Evolutionary conservation across 1,140 invertebrate species (phyloP).

Genomic region (Rhagoletis pomonella): DNA sequence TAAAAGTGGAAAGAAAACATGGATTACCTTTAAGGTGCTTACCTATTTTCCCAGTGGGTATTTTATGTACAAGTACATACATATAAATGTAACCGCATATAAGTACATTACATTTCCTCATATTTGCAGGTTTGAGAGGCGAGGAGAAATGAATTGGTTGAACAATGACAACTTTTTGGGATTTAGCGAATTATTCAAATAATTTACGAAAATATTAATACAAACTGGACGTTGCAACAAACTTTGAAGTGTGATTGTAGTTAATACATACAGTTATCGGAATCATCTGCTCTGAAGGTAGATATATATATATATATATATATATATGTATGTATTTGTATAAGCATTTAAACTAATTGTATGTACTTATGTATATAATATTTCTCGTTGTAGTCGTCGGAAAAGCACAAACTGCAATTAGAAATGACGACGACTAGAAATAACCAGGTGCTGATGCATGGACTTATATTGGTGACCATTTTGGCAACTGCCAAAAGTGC

Average conservation of each 20-base stretch:
- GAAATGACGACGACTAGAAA: conserved; percentile 50
- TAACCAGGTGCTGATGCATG: conserved; percentile 60
- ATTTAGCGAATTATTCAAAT: not conserved
- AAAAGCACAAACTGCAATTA: not conserved
- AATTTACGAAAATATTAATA: not conserved
- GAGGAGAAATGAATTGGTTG: not conserved
- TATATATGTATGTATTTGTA: too few species aligned
- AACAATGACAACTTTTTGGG: not conserved
- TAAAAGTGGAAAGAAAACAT: too few species aligned
- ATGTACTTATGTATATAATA: too few species aligned
- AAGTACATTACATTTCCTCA: not conserved
- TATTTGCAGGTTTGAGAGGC: not conserved
- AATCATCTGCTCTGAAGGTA: not conserved
- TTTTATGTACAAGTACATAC: too few species aligned
- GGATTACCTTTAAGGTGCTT: too few species aligned
- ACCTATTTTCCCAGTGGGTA: too few species aligned
- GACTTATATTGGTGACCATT: conserved; percentile 59
- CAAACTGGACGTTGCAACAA: not conserved
- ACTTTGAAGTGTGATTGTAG: not conserved
- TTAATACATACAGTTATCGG: not conserved
- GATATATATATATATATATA: too few species aligned
- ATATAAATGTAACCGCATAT: too few species aligned
- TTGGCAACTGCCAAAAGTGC: conserved; percentile 59
- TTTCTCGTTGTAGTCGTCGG: not conserved
- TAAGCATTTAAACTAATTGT: too few species aligned